Evolutionary conservation across 2,797 vertebrate species (phyloP).

Genomic region (Enteromius mattozi): DNA sequence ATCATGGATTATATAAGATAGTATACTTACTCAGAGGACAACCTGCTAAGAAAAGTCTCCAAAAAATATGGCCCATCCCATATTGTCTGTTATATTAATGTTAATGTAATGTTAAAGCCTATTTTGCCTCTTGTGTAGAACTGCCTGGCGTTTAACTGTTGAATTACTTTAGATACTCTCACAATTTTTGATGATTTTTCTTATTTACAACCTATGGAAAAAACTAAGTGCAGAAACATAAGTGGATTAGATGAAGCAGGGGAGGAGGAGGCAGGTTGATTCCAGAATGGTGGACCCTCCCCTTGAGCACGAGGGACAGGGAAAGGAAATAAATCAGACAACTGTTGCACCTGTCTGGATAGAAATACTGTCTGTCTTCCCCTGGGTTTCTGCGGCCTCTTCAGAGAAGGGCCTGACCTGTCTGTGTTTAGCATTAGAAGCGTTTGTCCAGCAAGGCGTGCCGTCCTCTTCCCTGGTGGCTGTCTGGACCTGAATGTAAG

Average conservation of each 20-base stretch:
- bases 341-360: slow-evolving; percentile 50
- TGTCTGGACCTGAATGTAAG: slow-evolving; percentile 53
- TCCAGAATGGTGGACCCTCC: slow-evolving; percentile 51
- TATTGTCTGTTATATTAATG: slow-evolving; percentile 41
- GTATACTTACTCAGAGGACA: slow-evolving; percentile 69
- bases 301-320: slow-evolving; percentile 44
- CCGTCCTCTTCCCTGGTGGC: slow-evolving; percentile 46
- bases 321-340: slow-evolving; percentile 48
- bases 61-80: slow-evolving; percentile 45
- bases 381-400: slow-evolving; percentile 41
- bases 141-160: background rate
- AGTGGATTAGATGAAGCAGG: slow-evolving; percentile 55
- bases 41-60: slow-evolving; percentile 45
- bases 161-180: background rate
- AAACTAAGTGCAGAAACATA: slow-evolving; percentile 48
- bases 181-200: slow-evolving; percentile 5
- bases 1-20: slow-evolving; percentile 71
- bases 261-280: slow-evolving; percentile 56
- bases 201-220: slow-evolving; percentile 44
- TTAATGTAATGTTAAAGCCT: background rate
- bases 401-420: slow-evolving; percentile 52
- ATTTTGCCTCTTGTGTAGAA: slow-evolving; percentile 4
- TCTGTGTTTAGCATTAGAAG: slow-evolving; percentile 49
- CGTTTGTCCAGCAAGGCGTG: slow-evolving; percentile 44
- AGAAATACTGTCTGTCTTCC: slow-evolving; percentile 33